Base-by-base conservation (phyloP, 2,797 vertebrate species). In the Trematomus bernacchii region DNA sequence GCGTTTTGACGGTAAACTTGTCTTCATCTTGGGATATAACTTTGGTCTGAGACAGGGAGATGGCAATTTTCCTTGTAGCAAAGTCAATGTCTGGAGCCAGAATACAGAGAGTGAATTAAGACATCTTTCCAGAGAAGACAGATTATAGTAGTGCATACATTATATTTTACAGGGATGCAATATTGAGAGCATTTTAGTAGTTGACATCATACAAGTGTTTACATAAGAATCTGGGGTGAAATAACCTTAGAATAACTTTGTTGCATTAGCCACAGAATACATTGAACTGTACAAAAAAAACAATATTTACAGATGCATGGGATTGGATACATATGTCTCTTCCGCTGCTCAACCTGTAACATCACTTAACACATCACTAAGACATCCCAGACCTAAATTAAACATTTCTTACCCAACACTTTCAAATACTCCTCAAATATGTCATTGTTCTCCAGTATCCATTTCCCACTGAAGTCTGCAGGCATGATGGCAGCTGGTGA, bases 401-500 rank as follows among this genome's bases (percentile, higher is more conserved):
- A 73, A 76, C 33, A 46, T 62, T 51, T 82, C 94, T 97, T 96
- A 98, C 97, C 94, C 83, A 99, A 89, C 11, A 93, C 95, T 89
- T 97, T 96, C 93, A 99, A 95, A 91, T 96, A 97, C 19, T 96
- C 96, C 60, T 99, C 97, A 89, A 98, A 96, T 89, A 97, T 97
- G 0, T 97, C 94, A 67, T 89, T 98, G 68, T 55, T 93, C 83
- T 96, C 94, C 95, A 98, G 94, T 66, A 96, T 94, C 97, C 97
- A 99, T 3, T 92, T 97, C 37, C 98, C 97, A 86, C 77, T 97
- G 88, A 96, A 96, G 87, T 99, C 90, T 61, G 76, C 95, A 46
- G 96, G 93, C 98, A 98, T 99, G 92, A 75, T 89, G 88, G 71
- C 57, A 61, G 76, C 67, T 73, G 73, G 66, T 71, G 62, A 69